A percentile compares a stretch with the other conserved stretches of the same genome.
phyloP scores from a whole-genome alignment of 2,888 invertebrate genomes.

The Tromatobia lineatoria region DNA sequence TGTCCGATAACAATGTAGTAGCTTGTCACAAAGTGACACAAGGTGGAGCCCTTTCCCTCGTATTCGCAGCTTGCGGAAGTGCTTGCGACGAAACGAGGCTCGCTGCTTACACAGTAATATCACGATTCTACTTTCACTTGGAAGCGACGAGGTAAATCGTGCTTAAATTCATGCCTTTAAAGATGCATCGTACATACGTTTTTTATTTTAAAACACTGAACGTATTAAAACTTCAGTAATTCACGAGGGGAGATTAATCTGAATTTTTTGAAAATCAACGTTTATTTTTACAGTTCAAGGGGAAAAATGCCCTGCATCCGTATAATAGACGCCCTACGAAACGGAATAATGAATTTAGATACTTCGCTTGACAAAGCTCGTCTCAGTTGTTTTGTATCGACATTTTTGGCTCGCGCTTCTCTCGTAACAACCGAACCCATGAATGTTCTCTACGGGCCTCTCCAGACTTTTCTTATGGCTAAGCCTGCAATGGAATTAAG shows the following conservation, averaged over 20 bases:
- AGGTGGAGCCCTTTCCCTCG: conserved; percentile 90
- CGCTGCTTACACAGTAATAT: conserved; percentile 91
- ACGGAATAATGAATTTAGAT: conserved; percentile 86
- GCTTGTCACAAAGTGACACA: conserved; percentile 90
- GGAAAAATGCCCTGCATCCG: conserved; percentile 90
- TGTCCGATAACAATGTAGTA: conserved; percentile 91
- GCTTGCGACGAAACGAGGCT: conserved; percentile 89
- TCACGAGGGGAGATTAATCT: too few species aligned
- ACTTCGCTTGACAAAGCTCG: conserved; percentile 73
- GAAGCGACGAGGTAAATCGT: conserved; percentile 89
- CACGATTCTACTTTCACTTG: conserved; percentile 91
- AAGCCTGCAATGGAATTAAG: conserved; percentile 92
- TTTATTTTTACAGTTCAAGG: conserved; percentile 85
- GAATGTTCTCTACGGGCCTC: conserved; percentile 91
- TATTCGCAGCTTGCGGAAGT: conserved; percentile 91
- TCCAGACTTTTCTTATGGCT: conserved; percentile 92
- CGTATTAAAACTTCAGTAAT: too few species aligned
- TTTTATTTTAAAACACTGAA: too few species aligned
- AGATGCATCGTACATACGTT: too few species aligned
- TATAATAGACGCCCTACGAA: conserved; percentile 89
- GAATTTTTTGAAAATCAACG: conserved; percentile 3
- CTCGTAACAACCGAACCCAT: conserved; percentile 91
- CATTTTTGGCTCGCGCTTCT: conserved; percentile 91
- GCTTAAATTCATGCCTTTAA: not conserved
- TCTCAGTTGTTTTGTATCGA: conserved; percentile 88